Conservation (phyloP, 30 jellyfish, hydroid and myxozoan species). For the Rhopilema esculentum region DNA sequence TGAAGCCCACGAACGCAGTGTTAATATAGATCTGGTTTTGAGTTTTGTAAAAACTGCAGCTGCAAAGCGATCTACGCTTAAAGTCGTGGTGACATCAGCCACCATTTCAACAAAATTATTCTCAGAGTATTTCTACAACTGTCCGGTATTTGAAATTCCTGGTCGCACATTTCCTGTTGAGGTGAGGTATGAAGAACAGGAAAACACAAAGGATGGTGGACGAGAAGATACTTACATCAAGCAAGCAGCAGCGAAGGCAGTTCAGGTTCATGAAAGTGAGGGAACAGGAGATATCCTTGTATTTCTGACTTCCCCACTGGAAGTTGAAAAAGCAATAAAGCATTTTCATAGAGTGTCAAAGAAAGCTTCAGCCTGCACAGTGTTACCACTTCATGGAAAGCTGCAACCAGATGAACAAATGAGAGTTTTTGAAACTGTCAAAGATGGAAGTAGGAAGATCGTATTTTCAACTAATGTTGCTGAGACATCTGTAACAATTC, state of each 20-base stretch:
- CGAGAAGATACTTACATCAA: too few relatives aligned
- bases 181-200: slow-evolving; percentile 32
- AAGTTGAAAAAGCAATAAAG: slow-evolving; percentile 64
- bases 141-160: slow-evolving; percentile 62
- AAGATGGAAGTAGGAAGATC: slow-evolving; percentile 49
- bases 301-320: slow-evolving; percentile 77
- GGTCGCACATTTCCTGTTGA: slow-evolving; percentile 83
- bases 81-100: slow-evolving; percentile 79
- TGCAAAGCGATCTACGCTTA: slow-evolving; percentile 18
- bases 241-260: slow-evolving; percentile 58
- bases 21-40: slow-evolving; percentile 68
- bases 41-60: slow-evolving; percentile 65
- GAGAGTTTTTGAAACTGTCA: slow-evolving; percentile 60
- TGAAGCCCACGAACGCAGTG: slow-evolving; percentile 87
- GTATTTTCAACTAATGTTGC: slow-evolving; percentile 82
- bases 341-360: slow-evolving; percentile 15
- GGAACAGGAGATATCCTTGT: slow-evolving; percentile 70
- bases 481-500: slow-evolving; percentile 86
- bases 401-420: slow-evolving; percentile 72
- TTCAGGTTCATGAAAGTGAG: slow-evolving; percentile 37
- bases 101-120: slow-evolving; percentile 79
- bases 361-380: not conserved
- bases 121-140: slow-evolving; percentile 59
- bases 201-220: not conserved
- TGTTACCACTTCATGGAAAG: slow-evolving; percentile 73